Evolutionary conservation across 1,140 invertebrate species (phyloP).

Genomic region (Schmidtea mediterranea): DNA sequence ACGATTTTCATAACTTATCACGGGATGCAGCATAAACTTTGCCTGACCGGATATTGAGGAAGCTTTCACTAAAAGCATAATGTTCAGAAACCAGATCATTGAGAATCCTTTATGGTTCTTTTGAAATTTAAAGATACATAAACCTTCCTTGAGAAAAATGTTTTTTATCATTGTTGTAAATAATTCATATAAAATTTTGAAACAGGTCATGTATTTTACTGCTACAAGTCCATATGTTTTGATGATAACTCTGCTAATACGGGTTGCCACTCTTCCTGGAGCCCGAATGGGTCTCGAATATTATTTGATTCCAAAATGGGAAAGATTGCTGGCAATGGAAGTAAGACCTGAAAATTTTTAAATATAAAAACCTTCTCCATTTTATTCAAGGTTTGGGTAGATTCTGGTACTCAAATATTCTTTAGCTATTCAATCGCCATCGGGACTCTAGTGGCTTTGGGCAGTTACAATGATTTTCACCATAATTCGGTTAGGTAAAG

Average conservation of each 20-base stretch:
- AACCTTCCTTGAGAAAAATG: no score
- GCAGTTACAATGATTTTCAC: conserved; percentile 15
- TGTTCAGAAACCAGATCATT: no score
- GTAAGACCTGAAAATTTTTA: conserved; percentile 12
- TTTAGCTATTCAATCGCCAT: conserved; percentile 30
- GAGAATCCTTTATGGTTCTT: no score
- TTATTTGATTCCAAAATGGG: conserved; percentile 57
- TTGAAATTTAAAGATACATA: no score
- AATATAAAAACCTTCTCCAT: not conserved
- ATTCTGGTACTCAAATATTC: conserved; percentile 28
- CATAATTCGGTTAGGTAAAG: conserved; percentile 12
- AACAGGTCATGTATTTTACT: conserved; percentile 25
- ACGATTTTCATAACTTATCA: no score
- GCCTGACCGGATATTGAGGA: no score
- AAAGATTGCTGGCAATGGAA: conserved; percentile 15
- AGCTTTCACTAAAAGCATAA: no score
- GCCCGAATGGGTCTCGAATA: conserved; percentile 32
- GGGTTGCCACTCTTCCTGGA: conserved; percentile 28
- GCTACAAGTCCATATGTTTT: conserved; percentile 30
- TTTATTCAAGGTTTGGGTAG: conserved; percentile 22
- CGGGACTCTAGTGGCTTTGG: conserved; percentile 18
- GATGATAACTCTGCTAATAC: conserved; percentile 26
- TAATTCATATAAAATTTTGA: conserved; percentile 4
- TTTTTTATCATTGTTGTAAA: no score
- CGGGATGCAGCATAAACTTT: no score